Percentiles rank a stretch among this genome's conserved stretches.
Conservation (phyloP, 2,888 invertebrate genomes). For the Piscicola geometra region DNA sequence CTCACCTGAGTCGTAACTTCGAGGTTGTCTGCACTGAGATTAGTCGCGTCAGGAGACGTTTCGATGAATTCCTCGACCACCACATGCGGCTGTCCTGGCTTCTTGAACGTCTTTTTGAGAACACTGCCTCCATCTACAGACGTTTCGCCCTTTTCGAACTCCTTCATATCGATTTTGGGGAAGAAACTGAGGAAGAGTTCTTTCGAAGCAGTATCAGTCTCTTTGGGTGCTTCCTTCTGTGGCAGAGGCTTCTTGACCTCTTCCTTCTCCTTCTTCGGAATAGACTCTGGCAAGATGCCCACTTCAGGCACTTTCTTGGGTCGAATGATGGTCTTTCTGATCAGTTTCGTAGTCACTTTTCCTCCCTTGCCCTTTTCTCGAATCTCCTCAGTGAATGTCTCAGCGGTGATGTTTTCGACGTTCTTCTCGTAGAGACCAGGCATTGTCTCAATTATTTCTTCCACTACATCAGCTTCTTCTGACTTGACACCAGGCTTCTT, state of each 20-base stretch:
- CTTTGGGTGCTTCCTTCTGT: not conserved
- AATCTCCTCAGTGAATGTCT: not conserved
- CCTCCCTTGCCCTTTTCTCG: not conserved
- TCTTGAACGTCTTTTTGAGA: not conserved
- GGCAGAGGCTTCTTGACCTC: too few species aligned
- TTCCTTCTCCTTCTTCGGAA: not conserved
- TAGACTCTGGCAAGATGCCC: not conserved
- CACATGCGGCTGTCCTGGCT: not conserved
- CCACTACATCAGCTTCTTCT: not conserved
- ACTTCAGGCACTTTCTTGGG: not conserved
- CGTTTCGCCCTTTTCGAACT: not conserved
- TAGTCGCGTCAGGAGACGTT: not conserved
- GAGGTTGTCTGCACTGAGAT: not conserved
- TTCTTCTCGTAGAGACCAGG: not conserved
- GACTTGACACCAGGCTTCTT: not conserved
- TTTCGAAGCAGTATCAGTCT: not conserved
- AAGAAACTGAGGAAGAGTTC: not conserved
- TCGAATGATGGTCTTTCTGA: constrained; percentile 10
- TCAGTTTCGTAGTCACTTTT: not conserved
- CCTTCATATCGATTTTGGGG: not conserved
- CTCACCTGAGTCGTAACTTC: not conserved
- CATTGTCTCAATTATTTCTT: not conserved
- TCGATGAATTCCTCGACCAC: not conserved
- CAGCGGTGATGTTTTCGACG: not conserved
- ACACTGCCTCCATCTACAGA: not conserved